Percentiles rank a stretch among this genome's conserved stretches.
Evolutionary conservation across 2,797 vertebrate species (phyloP).

Genomic region (Sebastes steindachneri): DNA sequence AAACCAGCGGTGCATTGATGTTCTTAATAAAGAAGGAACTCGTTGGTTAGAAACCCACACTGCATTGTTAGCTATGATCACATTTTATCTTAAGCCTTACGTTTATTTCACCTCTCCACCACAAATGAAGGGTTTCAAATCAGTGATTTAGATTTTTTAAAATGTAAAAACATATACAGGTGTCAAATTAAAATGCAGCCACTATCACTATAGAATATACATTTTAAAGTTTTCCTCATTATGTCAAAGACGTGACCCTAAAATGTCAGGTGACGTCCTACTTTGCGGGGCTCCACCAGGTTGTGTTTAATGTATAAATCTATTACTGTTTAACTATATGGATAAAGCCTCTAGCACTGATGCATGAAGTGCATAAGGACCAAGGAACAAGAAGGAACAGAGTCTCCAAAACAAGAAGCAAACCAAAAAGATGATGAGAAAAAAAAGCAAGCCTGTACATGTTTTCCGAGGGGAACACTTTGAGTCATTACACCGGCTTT

Average conservation of each 20-base stretch:
- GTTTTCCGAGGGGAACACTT: neutral
- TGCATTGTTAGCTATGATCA: neutral
- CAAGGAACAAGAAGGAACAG: neutral
- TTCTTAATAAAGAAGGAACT: neutral
- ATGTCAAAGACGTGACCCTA: neutral
- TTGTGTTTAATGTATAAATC: neutral
- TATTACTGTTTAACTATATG: neutral
- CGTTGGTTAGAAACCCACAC: neutral
- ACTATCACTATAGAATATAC: neutral
- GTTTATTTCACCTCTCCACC: neutral
- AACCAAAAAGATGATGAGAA: neutral
- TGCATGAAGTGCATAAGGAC: neutral
- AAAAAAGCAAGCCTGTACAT: neutral
- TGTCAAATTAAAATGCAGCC: neutral
- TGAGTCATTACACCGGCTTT: constrained; percentile 34
- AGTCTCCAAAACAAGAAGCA: constrained; percentile 5
- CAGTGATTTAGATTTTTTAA: no score
- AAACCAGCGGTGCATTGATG: neutral
- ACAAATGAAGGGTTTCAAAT: neutral
- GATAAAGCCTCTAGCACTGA: neutral
- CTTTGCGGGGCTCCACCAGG: neutral
- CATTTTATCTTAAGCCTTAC: no score
- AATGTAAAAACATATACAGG: neutral
- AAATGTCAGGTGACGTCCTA: neutral
- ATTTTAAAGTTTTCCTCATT: neutral